Base-by-base conservation (phyloP, 2,888 invertebrate genomes). In the Drosophila melanocephala region DNA sequence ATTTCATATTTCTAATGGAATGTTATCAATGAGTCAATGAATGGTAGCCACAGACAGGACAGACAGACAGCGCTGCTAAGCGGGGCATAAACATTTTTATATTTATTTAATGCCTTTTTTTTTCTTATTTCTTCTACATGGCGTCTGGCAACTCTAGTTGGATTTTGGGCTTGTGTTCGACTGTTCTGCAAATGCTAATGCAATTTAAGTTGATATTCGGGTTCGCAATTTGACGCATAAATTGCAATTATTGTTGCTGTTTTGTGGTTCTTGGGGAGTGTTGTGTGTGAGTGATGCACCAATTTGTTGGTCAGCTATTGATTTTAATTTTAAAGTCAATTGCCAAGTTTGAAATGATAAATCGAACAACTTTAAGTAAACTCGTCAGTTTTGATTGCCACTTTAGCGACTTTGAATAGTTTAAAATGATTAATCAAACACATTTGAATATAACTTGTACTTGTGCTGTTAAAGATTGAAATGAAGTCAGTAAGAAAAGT, bases 1-100 rank as follows among this genome's bases (percentile, higher is more conserved):
- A 79, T 79, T 79, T 79, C 79, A 79, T 79, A 79, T 76, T 79
- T 79, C 50, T 66, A 76, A 79, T 79, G 72, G 63, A 79, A 72
- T 76, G 68, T 79, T 60, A 79, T 79, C 76, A 79, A 66, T 69
- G 79, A 69, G 56, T 22, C 57, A 39, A 57, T 39, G 57, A 57
- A 19, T 39, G 35, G 52, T 28, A 52, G 33, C 42, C 51, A 19
- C 39, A 28, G n/a, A 26, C 55, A 33, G 16, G 16, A 16, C 12
- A 26, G 19, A n/a, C 12, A 57, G 28, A 32, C 42, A 19, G 44
- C 30, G 51, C 5, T 5, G 28, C 10, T n/a, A 28, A 22, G 14
- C 35, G 57, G 42, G 32, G 28, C 7, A 16, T 22, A 35, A 68
- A 75, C 42, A 75, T 62, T 65, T 75, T 50, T 53, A 75, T 78